Conservation (phyloP, 2,888 invertebrate species). For the Iphiclides podalirius region DNA sequence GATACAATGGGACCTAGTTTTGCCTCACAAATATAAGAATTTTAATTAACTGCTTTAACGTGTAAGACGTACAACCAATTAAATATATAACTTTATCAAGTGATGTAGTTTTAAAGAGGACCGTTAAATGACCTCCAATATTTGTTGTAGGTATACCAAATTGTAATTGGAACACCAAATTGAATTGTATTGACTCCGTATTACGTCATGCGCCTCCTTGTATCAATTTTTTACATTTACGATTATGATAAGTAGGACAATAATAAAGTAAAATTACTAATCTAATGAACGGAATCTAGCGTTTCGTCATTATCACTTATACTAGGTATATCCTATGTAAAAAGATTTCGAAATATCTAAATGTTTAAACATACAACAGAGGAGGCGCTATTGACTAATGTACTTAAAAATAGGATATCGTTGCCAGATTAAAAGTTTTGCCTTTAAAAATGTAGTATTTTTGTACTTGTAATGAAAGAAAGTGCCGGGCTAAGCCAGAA, state of each 20-base stretch:
- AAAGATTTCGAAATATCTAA: not conserved
- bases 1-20: slow-evolving; percentile 37
- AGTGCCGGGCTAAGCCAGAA: too few relatives aligned
- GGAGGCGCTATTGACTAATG: slow-evolving; percentile 14
- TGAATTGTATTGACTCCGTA: not conserved
- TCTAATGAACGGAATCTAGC: not conserved
- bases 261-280: slow-evolving; percentile 13
- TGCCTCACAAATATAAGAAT: slow-evolving; percentile 27
- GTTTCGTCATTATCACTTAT: not conserved
- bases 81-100: slow-evolving; percentile 18
- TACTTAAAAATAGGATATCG: not conserved
- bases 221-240: not conserved
- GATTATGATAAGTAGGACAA: slow-evolving; percentile 14
- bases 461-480: too few relatives aligned
- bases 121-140: not conserved
- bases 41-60: slow-evolving; percentile 16
- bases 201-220: slow-evolving; percentile 17
- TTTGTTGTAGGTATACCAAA: slow-evolving; percentile 1
- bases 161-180: slow-evolving; percentile 1
- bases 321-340: too few relatives aligned
- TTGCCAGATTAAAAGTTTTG: slow-evolving; percentile 14
- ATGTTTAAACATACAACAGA: not conserved
- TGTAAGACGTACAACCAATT: slow-evolving; percentile 18
- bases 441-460: too few relatives aligned
- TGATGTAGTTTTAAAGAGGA: slow-evolving; percentile 5